Percentiles rank a stretch among this genome's conserved stretches.
Conservation (phyloP, 2,888 invertebrate species). For the Pherbina coryleti region DNA sequence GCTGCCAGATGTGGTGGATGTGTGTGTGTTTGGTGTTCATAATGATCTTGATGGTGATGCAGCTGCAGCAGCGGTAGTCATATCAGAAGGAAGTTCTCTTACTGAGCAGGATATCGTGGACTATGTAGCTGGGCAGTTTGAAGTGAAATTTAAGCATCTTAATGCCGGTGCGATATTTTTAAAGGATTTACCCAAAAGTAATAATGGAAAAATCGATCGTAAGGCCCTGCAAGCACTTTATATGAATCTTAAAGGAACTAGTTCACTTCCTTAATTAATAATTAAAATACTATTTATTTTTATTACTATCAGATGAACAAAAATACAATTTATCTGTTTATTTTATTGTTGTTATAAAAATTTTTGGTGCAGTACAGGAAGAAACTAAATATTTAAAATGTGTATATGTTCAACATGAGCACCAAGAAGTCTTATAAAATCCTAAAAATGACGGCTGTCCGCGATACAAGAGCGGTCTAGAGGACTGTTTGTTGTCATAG, state of each 20-base stretch:
- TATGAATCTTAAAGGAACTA: not conserved
- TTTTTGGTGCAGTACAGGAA: no score
- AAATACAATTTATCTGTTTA: no score
- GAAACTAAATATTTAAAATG: no score
- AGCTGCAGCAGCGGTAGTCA: constrained; percentile 62
- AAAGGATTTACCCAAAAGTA: constrained; percentile 31
- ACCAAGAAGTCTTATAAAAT: no score
- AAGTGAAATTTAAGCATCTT: constrained; percentile 26
- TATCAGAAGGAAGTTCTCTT: constrained; percentile 52
- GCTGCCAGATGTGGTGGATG: constrained; percentile 39
- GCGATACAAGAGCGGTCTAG: no score
- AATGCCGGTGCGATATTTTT: constrained; percentile 39
- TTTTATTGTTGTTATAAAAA: no score
- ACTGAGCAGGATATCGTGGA: constrained; percentile 56
- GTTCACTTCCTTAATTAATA: no score
- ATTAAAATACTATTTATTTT: no score
- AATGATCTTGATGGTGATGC: constrained; percentile 58
- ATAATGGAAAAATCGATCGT: constrained; percentile 42
- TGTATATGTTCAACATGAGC: no score
- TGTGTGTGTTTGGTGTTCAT: constrained; percentile 41
- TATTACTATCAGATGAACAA: no score
- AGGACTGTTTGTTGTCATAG: no score
- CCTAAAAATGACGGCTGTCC: no score
- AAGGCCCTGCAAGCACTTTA: not conserved
- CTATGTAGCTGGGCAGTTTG: constrained; percentile 43